These are phyloP conservation scores for Melierax canorus DNA, from an alignment of 2,113 vertebrate genomes.

Conservation along the genomic window DNA sequence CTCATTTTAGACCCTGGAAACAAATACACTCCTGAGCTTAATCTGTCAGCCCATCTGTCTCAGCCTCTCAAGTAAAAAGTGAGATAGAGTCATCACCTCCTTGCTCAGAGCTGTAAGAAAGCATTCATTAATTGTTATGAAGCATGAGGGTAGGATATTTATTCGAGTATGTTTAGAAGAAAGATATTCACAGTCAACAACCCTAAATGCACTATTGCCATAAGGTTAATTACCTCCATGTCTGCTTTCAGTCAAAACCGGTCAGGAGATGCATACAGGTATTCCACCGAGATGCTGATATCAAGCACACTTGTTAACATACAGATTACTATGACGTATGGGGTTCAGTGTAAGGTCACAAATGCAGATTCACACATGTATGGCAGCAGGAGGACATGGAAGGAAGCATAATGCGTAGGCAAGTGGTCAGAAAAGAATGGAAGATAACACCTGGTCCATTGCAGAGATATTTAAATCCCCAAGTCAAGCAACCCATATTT, in stretches of 20 bases:
- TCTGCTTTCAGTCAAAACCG: neutral
- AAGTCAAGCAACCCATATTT: neutral
- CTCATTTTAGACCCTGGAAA: neutral
- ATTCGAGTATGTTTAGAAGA: neutral
- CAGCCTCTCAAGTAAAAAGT: neutral
- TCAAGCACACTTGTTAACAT: neutral
- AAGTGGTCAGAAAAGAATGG: neutral
- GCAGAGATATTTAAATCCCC: neutral
- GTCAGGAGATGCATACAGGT: neutral
- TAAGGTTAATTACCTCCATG: neutral
- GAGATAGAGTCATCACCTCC: neutral
- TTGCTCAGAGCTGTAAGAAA: neutral
- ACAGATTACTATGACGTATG: neutral
- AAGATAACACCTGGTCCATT: neutral
- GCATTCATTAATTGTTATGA: neutral
- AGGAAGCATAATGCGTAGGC: neutral
- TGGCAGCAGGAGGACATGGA: neutral
- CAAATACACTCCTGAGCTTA: neutral
- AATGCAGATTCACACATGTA: neutral
- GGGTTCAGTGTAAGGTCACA: neutral
- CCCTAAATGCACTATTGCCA: neutral
- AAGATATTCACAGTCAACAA: neutral
- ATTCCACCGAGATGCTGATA: neutral
- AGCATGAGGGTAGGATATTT: neutral
- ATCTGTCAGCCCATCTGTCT: neutral